Percentiles rank a stretch among this genome's conserved stretches.
Conservation (phyloP, 2,888 invertebrate species). For the Caenorhabditis sp. region DNA sequence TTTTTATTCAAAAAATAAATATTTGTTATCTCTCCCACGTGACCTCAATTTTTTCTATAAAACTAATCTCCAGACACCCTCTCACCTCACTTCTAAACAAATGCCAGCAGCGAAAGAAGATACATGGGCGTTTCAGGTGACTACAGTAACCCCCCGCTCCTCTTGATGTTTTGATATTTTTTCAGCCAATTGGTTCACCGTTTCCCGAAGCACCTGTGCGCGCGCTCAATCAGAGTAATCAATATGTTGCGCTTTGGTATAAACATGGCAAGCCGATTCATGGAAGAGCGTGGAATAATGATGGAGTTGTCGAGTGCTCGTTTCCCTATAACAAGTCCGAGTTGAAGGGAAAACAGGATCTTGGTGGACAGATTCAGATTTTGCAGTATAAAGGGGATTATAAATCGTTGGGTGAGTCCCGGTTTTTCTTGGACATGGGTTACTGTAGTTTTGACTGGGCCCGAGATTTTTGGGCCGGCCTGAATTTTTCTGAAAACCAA, state of each 20-base stretch:
- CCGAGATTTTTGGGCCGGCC: too few relatives aligned
- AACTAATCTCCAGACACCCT: too few relatives aligned
- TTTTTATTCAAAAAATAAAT: too few relatives aligned
- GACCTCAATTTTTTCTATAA: too few relatives aligned
- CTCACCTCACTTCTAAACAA: background rate
- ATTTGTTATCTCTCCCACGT: too few relatives aligned
- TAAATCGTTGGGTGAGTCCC: constrained; percentile 33
- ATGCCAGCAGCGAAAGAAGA: constrained; percentile 31
- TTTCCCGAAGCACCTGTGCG: constrained; percentile 56
- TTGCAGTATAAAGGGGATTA: constrained; percentile 57
- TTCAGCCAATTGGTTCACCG: constrained; percentile 60
- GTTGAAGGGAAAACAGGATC: constrained; percentile 52
- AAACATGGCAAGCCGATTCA: constrained; percentile 60
- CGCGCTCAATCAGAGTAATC: constrained; percentile 50
- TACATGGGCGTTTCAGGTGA: constrained; percentile 32
- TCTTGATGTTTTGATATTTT: background rate
- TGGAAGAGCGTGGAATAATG: constrained; percentile 59
- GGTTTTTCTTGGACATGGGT: too few relatives aligned
- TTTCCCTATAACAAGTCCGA: constrained; percentile 58
- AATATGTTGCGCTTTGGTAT: constrained; percentile 61
- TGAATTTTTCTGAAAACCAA: too few relatives aligned
- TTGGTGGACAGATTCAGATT: constrained; percentile 60
- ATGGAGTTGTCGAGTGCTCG: constrained; percentile 59
- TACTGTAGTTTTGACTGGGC: too few relatives aligned
- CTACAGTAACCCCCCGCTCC: background rate